These are phyloP conservation scores for Arremon aurantiirostris DNA, from an alignment of 2,797 vertebrate species.

Conservation along the genomic window DNA sequence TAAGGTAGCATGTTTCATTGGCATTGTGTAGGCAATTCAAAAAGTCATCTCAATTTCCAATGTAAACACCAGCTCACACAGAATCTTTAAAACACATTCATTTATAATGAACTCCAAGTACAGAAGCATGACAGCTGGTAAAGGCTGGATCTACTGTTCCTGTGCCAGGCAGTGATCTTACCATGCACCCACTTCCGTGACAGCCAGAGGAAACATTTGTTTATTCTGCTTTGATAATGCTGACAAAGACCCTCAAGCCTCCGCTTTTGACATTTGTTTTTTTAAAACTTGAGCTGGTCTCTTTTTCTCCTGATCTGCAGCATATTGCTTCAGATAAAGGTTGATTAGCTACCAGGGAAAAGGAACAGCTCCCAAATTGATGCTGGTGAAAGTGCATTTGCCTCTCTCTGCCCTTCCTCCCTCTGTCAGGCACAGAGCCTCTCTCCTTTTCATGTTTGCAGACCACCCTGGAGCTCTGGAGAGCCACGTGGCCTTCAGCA, in stretches of 20 bases:
- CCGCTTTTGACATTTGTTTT: not conserved
- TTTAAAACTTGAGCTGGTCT: not conserved
- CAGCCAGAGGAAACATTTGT: slow-evolving; percentile 11
- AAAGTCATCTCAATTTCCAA: not conserved
- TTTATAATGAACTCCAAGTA: not conserved
- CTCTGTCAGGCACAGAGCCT: not conserved
- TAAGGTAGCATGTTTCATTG: not conserved
- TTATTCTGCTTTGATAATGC: slow-evolving; percentile 31
- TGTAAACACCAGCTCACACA: not conserved
- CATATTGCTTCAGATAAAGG: not conserved
- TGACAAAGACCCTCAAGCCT: not conserved
- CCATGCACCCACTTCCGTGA: not conserved
- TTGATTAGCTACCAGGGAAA: not conserved
- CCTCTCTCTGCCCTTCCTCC: not conserved
- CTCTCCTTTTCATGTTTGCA: not conserved
- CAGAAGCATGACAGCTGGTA: not conserved
- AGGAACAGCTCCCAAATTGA: not conserved
- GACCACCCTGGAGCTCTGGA: not conserved
- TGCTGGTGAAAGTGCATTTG: not conserved
- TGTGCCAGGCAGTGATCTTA: not conserved
- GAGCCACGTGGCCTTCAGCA: not conserved
- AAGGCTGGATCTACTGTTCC: not conserved
- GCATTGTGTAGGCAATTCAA: not conserved
- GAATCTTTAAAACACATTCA: not conserved
- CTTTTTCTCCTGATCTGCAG: not conserved